phyloP scores from a whole-genome alignment of 1,140 invertebrate genomes.

The Cotesia vestalis region DNA sequence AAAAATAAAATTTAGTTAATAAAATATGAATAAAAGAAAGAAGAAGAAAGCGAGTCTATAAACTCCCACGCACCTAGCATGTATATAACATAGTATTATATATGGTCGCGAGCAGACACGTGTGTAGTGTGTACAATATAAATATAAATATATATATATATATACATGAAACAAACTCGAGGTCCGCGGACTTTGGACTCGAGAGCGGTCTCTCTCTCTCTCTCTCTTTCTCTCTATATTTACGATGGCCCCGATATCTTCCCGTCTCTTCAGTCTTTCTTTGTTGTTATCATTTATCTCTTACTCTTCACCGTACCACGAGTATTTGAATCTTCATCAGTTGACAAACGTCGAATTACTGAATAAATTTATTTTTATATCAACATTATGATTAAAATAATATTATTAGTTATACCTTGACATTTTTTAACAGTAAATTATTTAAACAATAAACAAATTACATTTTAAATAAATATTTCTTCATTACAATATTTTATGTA shows the following conservation, averaged over 20 bases:
- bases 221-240: constrained; percentile 37
- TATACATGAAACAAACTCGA: constrained; percentile 29
- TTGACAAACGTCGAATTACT: no score
- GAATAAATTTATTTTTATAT: no score
- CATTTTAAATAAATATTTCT: no score
- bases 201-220: constrained; percentile 24
- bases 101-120: background rate
- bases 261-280: constrained; percentile 3
- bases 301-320: constrained; percentile 3
- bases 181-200: constrained; percentile 41
- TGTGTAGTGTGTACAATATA: background rate
- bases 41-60: constrained; percentile 15
- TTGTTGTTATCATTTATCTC: constrained; percentile 3
- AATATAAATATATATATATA: constrained; percentile 14
- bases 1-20: background rate
- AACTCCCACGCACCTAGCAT: constrained; percentile 19
- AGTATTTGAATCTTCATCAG: background rate
- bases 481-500: no score
- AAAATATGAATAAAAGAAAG: background rate
- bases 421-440: no score
- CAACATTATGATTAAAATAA: no score
- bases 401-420: no score
- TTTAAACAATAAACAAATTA: no score
- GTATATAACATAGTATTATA: background rate
- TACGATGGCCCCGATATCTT: constrained; percentile 36